phyloP scores from a whole-genome alignment of 1,140 invertebrate species.

The Hycleus cichorii region DNA sequence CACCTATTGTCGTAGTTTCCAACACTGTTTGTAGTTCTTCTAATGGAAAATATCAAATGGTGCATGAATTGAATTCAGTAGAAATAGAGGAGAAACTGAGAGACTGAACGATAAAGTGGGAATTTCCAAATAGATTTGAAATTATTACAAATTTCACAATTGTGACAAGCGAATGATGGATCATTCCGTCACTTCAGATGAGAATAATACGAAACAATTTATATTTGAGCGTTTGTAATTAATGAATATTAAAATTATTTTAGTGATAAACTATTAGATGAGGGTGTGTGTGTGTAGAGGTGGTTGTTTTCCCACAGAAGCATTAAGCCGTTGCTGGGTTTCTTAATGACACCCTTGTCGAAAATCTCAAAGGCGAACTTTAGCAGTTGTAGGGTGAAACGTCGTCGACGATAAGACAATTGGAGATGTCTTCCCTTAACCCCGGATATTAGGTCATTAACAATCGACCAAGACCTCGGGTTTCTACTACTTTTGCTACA shows the following conservation, averaged over 20 bases:
- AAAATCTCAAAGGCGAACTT: conserved; percentile 16
- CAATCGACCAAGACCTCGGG: conserved; percentile 5
- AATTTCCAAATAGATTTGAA: too few relatives aligned
- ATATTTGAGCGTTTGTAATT: conserved; percentile 1
- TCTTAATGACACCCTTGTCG: conserved; percentile 20
- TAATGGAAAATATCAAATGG: too few relatives aligned
- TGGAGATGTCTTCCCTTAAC: conserved; percentile 12
- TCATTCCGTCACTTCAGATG: neutral
- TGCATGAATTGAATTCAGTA: neutral
- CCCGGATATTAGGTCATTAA: conserved; percentile 21
- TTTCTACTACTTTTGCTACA: neutral
- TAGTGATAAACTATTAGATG: neutral
- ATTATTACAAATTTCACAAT: neutral
- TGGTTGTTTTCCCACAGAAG: neutral
- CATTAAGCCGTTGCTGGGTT: neutral
- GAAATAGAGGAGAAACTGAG: neutral
- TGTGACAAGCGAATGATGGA: neutral
- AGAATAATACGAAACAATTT: neutral
- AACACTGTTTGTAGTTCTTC: too few relatives aligned
- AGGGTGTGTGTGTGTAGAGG: conserved; percentile 3
- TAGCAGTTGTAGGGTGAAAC: conserved; percentile 4
- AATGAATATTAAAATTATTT: conserved; percentile 14
- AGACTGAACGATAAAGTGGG: too few relatives aligned
- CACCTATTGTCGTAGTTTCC: too few relatives aligned
- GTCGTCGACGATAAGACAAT: conserved; percentile 15